Evolutionary conservation across 2,113 vertebrate species (phyloP), one percentile per base, ranked within the genome.

Genomic region (Mohoua ochrocephala): DNA sequence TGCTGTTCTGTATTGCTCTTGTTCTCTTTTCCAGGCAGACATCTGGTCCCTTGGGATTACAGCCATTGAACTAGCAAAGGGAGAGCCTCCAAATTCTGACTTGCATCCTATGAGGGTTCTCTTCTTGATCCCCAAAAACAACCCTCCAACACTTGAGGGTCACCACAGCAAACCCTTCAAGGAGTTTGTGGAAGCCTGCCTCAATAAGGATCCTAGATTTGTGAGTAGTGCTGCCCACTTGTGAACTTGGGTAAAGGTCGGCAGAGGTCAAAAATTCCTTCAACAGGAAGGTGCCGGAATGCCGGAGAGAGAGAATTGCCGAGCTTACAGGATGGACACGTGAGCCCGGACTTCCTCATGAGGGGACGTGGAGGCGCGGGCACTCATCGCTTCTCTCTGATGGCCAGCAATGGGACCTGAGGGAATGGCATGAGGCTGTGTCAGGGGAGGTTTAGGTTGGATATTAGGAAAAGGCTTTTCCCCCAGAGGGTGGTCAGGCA

Each of bases 1-100:
- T 76, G 33, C n/a, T 60, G 18, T 85, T 84, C 49, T 54, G 28
- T 74, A 37, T 35, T 50, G 17, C 89, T 61, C 68, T 68, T 85
- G 37, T 37, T 86, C 41, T 65, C 68, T 23, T 93, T 97, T 71
- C 94, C 94, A 99, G 99, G 99, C 99, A 41, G 99, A 99, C 87
- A 99, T 99, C 96, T 99, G 99, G 99, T 99, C 99, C 10, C 97
- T 99, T 96, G 99, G 99, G 65, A 99, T 99, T 95, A 99, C 99
- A 23, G 99, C 99, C 74, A 99, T 99, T 30, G 99, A 99, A 94
- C 92, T 99, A 93, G 99, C 99, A 69, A 99, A 99, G 91, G 99
- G 99, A 73, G 99, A 99, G 93, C 99, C 99, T 12, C 99, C 99
- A 10, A 99, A 99, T 97, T 99, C 99, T 6, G 99, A 99, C 75